Conservation (phyloP, 2,888 invertebrate species). For the Pandemis cinnamomeana region DNA sequence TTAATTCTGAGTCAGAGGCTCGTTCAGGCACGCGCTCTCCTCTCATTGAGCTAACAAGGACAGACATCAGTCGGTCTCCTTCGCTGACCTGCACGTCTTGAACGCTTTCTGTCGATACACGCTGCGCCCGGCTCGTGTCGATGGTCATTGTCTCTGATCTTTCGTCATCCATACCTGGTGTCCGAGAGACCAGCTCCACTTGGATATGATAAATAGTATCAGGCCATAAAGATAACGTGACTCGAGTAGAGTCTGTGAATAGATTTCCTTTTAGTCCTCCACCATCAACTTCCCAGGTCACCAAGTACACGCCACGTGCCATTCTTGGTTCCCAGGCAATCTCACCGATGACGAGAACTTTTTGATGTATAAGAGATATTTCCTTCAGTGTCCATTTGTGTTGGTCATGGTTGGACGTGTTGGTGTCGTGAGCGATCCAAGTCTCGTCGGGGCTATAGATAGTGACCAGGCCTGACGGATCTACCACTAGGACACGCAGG, state of each 20-base stretch:
- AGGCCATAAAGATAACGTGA: slow-evolving; percentile 91
- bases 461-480: slow-evolving; percentile 88
- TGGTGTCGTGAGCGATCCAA: slow-evolving; percentile 83
- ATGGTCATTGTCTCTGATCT: slow-evolving; percentile 87
- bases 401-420: slow-evolving; percentile 78
- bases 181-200: slow-evolving; percentile 87
- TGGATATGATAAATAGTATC: slow-evolving; percentile 92
- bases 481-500: slow-evolving; percentile 88
- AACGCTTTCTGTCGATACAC: slow-evolving; percentile 86
- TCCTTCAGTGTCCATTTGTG: slow-evolving; percentile 87
- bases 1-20: slow-evolving; percentile 83
- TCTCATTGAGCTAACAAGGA: slow-evolving; percentile 86
- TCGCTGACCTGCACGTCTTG: slow-evolving; percentile 85
- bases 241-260: slow-evolving; percentile 91
- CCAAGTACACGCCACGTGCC: slow-evolving; percentile 88
- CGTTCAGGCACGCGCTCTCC: slow-evolving; percentile 83
- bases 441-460: slow-evolving; percentile 88
- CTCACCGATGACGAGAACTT: slow-evolving; percentile 88
- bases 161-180: slow-evolving; percentile 86
- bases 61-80: slow-evolving; percentile 85
- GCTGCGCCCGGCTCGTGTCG: slow-evolving; percentile 86
- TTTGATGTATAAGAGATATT: slow-evolving; percentile 89
- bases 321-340: slow-evolving; percentile 89
- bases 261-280: slow-evolving; percentile 92
- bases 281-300: slow-evolving; percentile 93